Base-by-base conservation (phyloP, 2,888 invertebrate genomes). In the Isoperla grammatica region DNA sequence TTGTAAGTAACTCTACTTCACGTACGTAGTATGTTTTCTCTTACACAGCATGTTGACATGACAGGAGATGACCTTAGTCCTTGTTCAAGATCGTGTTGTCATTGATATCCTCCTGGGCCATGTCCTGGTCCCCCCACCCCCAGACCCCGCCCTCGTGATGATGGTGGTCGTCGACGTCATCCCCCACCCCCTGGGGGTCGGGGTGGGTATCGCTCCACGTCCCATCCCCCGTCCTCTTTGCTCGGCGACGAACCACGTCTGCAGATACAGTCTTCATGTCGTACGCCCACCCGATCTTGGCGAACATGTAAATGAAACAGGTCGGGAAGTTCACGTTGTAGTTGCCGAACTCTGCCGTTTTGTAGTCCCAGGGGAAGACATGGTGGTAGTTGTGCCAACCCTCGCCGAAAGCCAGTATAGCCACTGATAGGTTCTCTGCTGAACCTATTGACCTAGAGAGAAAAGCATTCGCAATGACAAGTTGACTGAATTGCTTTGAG, bases 361-460 rank as follows among this genome's bases (percentile, higher is more conserved):
- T 88, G 80, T 95, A 95, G 74, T 95, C 95, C 87, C 90, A 91
- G 0, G 94, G 94, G 74, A 95, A 95, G 0, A 88, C 87, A 74
- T 95, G 95, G 72, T 95, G 95, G 74, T 91, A 95, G 76, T 95
- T 95, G 77, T 95, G 95, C 88, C 91, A 95, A 3, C 95, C n/a
- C 73, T 92, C 92, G 0, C 92, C 92, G 75, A 89, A 78, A 0
- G 90, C 84, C 19, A 85, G 69, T 0, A 88, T 68, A 0, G 90
- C 83, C 0, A 94, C 92, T 1, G 79, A 75, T 65, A 80, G 78
- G 71, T 90, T 93, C 8, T 29, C 29, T 8, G 8, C 29, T 29
- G 29, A 8, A 29, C 29, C 29, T 4, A 29, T 29, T 4, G 29
- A 29, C 29, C 29, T 29, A 29, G 8, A 6, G 29, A 29, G 5